Evolutionary conservation across 2,113 vertebrate species (phyloP), one percentile per base, ranked within the genome.

Genomic region (Nycticebus coucang): DNA sequence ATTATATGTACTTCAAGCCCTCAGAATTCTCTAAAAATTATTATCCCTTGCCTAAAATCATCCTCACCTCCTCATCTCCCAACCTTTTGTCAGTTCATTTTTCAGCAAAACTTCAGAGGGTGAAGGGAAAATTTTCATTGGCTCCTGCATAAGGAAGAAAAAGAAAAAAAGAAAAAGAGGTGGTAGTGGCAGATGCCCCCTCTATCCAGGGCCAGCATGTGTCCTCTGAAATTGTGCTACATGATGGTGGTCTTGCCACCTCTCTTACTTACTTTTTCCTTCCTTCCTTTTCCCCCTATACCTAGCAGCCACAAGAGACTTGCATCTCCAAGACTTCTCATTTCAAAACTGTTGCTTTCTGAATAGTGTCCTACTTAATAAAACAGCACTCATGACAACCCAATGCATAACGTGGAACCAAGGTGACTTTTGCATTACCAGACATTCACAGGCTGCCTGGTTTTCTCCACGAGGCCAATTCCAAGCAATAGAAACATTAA

Each of bases 141-240:
- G 62, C 24, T 28, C 26, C 26, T 64, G 28, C 24, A 64, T 24
- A 28, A 4, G 15, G 74, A 50, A 30, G 53, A 77, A 80, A 9
- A 17, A 72, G 17, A 68, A 59, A 30, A 41, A 41, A 60, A 62
- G 7, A 30, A 41, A 41, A 60, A 62, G 7, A 75, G 19, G 21
- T 13, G 22, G 6, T 24, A 17, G 59, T 57, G 55, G 24, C 17
- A 75, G n/a, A 35, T 55, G 37, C 17, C 33, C 78, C 53, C 30
- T 86, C 26, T 7, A 66, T 0, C 28, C 28, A 30, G 33, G 55
- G 7, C 21, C 30, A 17, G 53, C 5, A 35, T 22, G 4, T 17
- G n/a, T 11, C 72, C 33, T 12, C 9, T 0, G 0, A 14, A 53
- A 72, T 35, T 30, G 8, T 78, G 68, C n/a, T 41, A 14, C 7